Evolutionary conservation across 2,888 invertebrate species (phyloP).

Genomic region (Drosophila neotestacea): DNA sequence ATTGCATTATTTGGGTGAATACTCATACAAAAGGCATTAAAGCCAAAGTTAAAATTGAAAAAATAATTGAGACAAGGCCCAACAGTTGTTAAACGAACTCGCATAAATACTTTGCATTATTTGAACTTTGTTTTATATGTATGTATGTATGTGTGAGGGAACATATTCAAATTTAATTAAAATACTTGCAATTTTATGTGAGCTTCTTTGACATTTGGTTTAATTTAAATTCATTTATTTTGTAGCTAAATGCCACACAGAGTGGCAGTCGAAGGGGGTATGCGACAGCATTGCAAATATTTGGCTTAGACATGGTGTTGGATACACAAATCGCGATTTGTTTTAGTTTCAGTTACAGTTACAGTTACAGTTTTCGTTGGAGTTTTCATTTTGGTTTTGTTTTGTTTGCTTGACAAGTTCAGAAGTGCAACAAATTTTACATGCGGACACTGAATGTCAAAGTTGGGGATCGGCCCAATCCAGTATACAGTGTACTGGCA

Average conservation of each 20-base stretch:
- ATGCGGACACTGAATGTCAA: slow-evolving; percentile 44
- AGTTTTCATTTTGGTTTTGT: slow-evolving; percentile 7
- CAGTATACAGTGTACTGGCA: neutral
- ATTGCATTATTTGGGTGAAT: slow-evolving; percentile 47
- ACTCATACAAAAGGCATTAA: slow-evolving; percentile 23
- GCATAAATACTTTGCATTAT: slow-evolving; percentile 17
- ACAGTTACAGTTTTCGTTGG: slow-evolving; percentile 4
- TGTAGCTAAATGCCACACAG: slow-evolving; percentile 36
- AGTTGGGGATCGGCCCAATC: slow-evolving; percentile 33
- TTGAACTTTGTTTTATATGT: neutral
- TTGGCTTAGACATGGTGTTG: slow-evolving; percentile 2
- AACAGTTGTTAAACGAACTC: slow-evolving; percentile 13
- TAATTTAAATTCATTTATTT: slow-evolving; percentile 40
- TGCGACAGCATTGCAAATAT: slow-evolving; percentile 30
- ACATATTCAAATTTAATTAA: slow-evolving; percentile 68
- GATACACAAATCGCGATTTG: slow-evolving; percentile 9
- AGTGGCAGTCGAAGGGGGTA: neutral
- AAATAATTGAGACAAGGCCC: neutral
- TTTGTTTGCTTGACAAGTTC: slow-evolving; percentile 36
- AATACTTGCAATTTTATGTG: slow-evolving; percentile 49
- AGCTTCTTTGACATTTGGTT: slow-evolving; percentile 17
- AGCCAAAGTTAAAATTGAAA: slow-evolving; percentile 13
- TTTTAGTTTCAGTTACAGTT: slow-evolving; percentile 7
- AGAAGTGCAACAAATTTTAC: slow-evolving; percentile 45
- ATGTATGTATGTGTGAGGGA: neutral